phyloP scores from a whole-genome alignment of 2,888 invertebrate genomes.

The Polydrusus pterygomalis region DNA sequence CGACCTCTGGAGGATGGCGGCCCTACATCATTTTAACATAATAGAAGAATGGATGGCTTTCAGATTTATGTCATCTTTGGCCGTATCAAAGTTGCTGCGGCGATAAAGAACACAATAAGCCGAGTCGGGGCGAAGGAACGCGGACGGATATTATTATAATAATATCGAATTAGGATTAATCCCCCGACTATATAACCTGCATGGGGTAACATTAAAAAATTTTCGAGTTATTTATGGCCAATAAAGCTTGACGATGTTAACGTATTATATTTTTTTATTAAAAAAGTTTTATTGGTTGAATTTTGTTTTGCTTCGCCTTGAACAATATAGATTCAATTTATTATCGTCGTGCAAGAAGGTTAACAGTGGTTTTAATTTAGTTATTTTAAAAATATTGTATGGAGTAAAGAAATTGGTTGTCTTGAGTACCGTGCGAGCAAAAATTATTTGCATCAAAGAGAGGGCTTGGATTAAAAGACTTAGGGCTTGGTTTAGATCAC shows the following conservation, averaged over 20 bases:
- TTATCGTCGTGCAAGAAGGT: background rate
- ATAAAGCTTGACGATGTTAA: slow-evolving; percentile 27
- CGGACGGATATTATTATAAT: slow-evolving; percentile 62
- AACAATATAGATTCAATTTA: background rate
- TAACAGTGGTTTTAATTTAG: background rate
- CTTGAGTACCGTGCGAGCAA: no score
- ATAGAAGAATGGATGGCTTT: slow-evolving; percentile 71
- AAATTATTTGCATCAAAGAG: no score
- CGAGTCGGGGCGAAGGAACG: slow-evolving; percentile 57
- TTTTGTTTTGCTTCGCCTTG: background rate
- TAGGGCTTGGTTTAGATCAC: no score
- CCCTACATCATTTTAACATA: slow-evolving; percentile 71
- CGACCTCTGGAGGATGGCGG: slow-evolving; percentile 62
- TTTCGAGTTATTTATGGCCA: slow-evolving; percentile 31
- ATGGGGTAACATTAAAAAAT: slow-evolving; percentile 28
- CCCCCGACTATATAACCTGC: slow-evolving; percentile 29
- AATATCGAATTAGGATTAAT: slow-evolving; percentile 52
- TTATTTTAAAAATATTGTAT: no score
- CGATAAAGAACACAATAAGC: slow-evolving; percentile 66
- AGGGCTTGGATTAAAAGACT: no score
- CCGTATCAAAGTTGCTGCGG: slow-evolving; percentile 68
- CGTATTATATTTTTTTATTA: slow-evolving; percentile 24
- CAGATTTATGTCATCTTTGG: slow-evolving; percentile 72
- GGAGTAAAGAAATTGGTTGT: background rate
- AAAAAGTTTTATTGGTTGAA: slow-evolving; percentile 6